Conservation (phyloP, 2,113 vertebrate species). For the Amblyopsis rosae region DNA sequence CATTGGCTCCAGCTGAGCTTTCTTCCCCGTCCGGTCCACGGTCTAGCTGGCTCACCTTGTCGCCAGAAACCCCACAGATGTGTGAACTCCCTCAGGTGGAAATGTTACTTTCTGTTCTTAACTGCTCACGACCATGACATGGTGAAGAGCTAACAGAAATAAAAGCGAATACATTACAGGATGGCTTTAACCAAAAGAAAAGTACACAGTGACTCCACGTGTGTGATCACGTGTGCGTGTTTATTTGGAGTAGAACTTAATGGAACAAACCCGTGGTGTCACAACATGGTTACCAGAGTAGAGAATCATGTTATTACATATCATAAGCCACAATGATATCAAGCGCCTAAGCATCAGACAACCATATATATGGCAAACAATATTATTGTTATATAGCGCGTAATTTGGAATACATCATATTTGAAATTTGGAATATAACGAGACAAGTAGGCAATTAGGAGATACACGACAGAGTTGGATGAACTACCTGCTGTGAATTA, state of each 20-base stretch:
- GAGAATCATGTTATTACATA: neutral
- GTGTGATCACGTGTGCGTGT: slow-evolving; percentile 71
- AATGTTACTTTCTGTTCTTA: slow-evolving; percentile 50
- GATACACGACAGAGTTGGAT: too few species aligned
- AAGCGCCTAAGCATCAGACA: too few species aligned
- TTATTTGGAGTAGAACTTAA: slow-evolving; percentile 55
- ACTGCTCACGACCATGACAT: slow-evolving; percentile 56
- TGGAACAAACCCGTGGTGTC: slow-evolving; percentile 26
- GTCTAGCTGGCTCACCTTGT: slow-evolving; percentile 47
- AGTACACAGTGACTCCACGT: slow-evolving; percentile 42
- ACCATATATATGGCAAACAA: too few species aligned
- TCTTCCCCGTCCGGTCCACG: slow-evolving; percentile 76
- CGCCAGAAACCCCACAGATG: slow-evolving; percentile 38
- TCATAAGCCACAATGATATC: too few species aligned
- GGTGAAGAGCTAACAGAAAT: slow-evolving; percentile 12
- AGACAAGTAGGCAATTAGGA: too few species aligned
- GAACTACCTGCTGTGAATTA: too few species aligned
- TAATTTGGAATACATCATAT: too few species aligned
- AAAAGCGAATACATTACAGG: neutral
- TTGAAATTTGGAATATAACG: too few species aligned
- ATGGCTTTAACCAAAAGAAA: neutral
- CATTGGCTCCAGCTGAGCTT: slow-evolving; percentile 93
- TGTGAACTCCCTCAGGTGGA: slow-evolving; percentile 35
- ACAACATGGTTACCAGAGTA: slow-evolving; percentile 32
- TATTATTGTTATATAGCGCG: too few species aligned